Base-by-base conservation (phyloP, 2,888 invertebrate species). In the Koerneria pararmatus region DNA sequence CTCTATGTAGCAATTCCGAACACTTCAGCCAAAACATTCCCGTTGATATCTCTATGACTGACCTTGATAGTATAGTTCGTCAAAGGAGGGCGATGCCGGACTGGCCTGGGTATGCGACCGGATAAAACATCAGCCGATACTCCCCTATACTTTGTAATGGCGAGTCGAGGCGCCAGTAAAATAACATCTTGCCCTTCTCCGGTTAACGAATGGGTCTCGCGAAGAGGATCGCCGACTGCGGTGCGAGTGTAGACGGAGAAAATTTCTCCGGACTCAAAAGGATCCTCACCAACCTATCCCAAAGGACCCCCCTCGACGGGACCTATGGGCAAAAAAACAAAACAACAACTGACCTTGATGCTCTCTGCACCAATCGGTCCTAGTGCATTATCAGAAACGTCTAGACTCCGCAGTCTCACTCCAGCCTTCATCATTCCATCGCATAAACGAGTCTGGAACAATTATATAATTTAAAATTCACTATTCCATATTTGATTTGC, bases 341-440 rank as follows among this genome's bases (percentile, higher is more conserved):
- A 15, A 53, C 11, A 15, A 22, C 68, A 5, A 15, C 11, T 56
- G 31, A 54, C 64, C 54, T 64, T 29, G 4, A 97, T 66, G 0
- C 93, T 94, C 74, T 90, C 88, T 57, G 95, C 91, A 29, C 95
- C 95, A 75, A 93, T 91, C 0, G 95, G 95, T 0, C 97, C 97
- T 77, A 97, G 90, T 0, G 97, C 97, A 85, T 97, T 97, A 85
- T 98, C 95, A 84, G 95, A 95, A 4, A 98, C 87, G 83, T 98
- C 95, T 11, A 98, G 85, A 65, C 91, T 91, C 0, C 89, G 89
- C 0, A 98, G 87, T 1, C 89, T 87, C 0, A 92, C 92, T 0
- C 89, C 89, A 0, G 94, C 91, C 3, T 86, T 81, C 66, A 91
- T 91, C 78, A 98, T 87, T 0, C 93, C 93, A 57, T 87, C 87